A percentile compares a stretch with the other conserved stretches of the same genome.
Evolutionary conservation across 2,797 vertebrate species (phyloP).

Genomic region (Trachurus trachurus): DNA sequence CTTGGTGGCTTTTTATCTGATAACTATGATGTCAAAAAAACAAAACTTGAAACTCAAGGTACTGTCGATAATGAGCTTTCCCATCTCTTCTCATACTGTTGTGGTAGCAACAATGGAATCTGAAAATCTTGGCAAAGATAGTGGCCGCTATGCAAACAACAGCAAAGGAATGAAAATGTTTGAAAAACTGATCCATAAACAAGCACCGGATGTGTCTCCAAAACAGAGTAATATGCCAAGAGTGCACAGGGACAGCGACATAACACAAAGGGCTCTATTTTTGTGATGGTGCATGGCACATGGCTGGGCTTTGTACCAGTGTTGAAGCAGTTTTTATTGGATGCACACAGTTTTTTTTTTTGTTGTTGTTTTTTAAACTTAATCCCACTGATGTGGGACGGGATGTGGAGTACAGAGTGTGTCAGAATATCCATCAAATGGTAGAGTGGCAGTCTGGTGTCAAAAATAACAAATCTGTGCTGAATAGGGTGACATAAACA

Average conservation of each 20-base stretch:
- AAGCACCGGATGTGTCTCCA: slow-evolving; percentile 51
- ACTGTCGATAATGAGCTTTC: slow-evolving; percentile 67
- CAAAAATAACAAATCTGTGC: slow-evolving; percentile 31
- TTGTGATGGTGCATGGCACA: slow-evolving; percentile 28
- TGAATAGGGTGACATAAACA: slow-evolving; percentile 6
- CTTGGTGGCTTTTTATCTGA: slow-evolving; percentile 52
- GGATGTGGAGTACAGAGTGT: slow-evolving; percentile 25
- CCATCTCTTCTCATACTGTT: slow-evolving; percentile 56
- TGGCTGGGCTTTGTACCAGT: slow-evolving; percentile 32
- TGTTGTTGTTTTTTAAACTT: slow-evolving; percentile 30
- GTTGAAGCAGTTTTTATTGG: slow-evolving; percentile 34
- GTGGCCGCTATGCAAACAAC: slow-evolving; percentile 53
- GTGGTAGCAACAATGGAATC: slow-evolving; percentile 56
- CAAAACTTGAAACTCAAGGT: slow-evolving; percentile 51
- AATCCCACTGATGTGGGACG: slow-evolving; percentile 44
- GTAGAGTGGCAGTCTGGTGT: slow-evolving; percentile 18
- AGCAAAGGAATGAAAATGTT: slow-evolving; percentile 47
- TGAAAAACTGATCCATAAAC: slow-evolving; percentile 56
- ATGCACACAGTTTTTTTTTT: background rate
- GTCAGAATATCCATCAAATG: slow-evolving; percentile 40
- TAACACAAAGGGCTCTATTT: slow-evolving; percentile 49
- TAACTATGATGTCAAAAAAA: slow-evolving; percentile 47
- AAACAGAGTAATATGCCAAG: slow-evolving; percentile 55
- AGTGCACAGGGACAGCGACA: slow-evolving; percentile 48
- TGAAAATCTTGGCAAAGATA: slow-evolving; percentile 62